Evolutionary conservation across 2,113 vertebrate species (phyloP).

Genomic region (Rhineura floridana): DNA sequence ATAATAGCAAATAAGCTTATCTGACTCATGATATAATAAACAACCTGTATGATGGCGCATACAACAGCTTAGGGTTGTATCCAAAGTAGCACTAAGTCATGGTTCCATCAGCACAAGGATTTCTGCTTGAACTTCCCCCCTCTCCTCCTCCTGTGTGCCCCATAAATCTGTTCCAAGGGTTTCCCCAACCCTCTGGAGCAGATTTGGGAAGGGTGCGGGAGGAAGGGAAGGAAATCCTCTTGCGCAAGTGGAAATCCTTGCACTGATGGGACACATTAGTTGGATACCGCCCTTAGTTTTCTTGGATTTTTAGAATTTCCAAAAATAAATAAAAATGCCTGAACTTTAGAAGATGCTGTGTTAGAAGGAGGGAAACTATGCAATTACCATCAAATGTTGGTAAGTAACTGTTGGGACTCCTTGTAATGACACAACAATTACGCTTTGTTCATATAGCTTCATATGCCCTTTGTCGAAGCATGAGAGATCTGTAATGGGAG

Average conservation of each 20-base stretch:
- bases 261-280: no score
- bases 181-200: no score
- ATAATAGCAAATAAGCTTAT: background rate
- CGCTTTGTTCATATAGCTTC: background rate
- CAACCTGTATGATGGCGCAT: background rate
- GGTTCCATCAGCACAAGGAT: no score
- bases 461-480: background rate
- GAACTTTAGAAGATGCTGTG: background rate
- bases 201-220: no score
- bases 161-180: no score
- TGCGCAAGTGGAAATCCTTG: no score
- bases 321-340: background rate
- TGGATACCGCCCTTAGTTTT: no score
- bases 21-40: background rate
- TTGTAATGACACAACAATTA: background rate
- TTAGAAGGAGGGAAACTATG: background rate
- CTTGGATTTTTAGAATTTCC: background rate
- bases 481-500: background rate
- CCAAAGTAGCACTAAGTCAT: no score
- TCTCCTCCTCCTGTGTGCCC: no score
- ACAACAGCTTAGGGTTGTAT: no score
- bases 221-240: no score
- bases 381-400: background rate
- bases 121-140: no score
- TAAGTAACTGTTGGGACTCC: background rate